Evolutionary conservation across 2,113 vertebrate species (phyloP), one percentile per base, ranked within the genome.

Genomic region (Ptilonorhynchus violaceus): DNA sequence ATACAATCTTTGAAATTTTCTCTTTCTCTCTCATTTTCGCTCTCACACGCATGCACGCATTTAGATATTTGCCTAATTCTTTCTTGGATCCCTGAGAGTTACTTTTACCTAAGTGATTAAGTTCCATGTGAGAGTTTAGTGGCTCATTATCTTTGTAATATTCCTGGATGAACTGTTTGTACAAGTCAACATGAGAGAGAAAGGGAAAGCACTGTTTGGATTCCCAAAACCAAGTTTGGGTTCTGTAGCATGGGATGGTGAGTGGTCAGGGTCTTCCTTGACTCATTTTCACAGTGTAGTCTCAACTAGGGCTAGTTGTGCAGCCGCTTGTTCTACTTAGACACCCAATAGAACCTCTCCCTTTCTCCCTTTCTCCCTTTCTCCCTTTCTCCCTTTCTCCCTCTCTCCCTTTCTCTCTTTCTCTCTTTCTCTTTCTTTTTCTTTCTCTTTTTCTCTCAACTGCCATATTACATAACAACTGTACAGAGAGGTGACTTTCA

Each of bases 1-100:
- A 46, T 28, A 53, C 16, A 62, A 46, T 33, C 28, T 75, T 13
- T 88, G 62, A 89, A 88, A 76, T 33, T 53, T n/a, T 73, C 30
- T 66, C 21, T 62, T 75, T 41, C 19, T 44, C 25, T 33, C 46
- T 60, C 17, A 46, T 20, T 70, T 55, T 76, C 24, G 37, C 22
- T n/a, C 25, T 56, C 11, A 5, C 18, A 9, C 3, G 4, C 5
- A 33, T 14, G 2, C 2, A 2, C 13, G 49, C 2, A 39, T 67
- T 49, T 79, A 67, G 18, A 17, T 49, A 33, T 24, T 67, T 27
- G 35, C 27, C 7, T 44, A 56, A 66, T 66, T 67, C 20, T 86
- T 82, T 15, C 25, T 35, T 69, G 20, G 25, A 66, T 64, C 7
- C 42, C 56, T 27, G 30, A 66, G 11, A 85, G 31, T 8, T 88